Percentiles rank a stretch among this genome's conserved stretches.
Evolutionary conservation across 2,797 vertebrate species (phyloP).

Genomic region (Epinephelus awoara): DNA sequence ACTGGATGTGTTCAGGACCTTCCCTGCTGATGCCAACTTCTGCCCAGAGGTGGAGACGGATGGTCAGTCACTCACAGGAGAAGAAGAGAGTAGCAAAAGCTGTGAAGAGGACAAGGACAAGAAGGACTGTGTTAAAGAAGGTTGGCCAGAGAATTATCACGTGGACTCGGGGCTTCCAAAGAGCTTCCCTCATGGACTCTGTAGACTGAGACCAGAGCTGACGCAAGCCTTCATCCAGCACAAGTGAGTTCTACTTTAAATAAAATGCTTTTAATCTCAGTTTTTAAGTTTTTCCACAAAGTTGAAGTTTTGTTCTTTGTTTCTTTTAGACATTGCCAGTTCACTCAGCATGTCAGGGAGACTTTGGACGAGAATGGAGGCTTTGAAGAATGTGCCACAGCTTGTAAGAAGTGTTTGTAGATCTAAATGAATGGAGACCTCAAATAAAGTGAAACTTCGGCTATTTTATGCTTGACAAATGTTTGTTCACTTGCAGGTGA

Average conservation of each 20-base stretch:
- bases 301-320: background rate
- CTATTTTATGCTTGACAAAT: slow-evolving; percentile 1
- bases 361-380: slow-evolving; percentile 80
- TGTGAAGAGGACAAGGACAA: slow-evolving; percentile 45
- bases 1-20: slow-evolving; percentile 87
- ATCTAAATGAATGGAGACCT: background rate
- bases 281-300: background rate
- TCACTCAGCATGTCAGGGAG: slow-evolving; percentile 78
- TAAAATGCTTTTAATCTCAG: background rate
- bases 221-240: slow-evolving; percentile 85
- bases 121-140: slow-evolving; percentile 48
- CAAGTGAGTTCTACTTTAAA: slow-evolving; percentile 82
- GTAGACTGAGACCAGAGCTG: slow-evolving; percentile 87
- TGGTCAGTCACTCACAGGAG: slow-evolving; percentile 37
- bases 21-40: slow-evolving; percentile 89
- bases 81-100: slow-evolving; percentile 46
- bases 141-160: slow-evolving; percentile 75
- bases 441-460: background rate
- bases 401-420: slow-evolving; percentile 64
- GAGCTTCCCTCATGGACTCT: slow-evolving; percentile 83
- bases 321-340: slow-evolving; percentile 83
- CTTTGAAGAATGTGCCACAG: slow-evolving; percentile 82
- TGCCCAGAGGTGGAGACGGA: slow-evolving; percentile 62
- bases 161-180: slow-evolving; percentile 74
- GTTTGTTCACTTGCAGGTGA: slow-evolving; percentile 75